Conservation (phyloP, 2,113 vertebrate species). For the Hirundichthys speculiger region DNA sequence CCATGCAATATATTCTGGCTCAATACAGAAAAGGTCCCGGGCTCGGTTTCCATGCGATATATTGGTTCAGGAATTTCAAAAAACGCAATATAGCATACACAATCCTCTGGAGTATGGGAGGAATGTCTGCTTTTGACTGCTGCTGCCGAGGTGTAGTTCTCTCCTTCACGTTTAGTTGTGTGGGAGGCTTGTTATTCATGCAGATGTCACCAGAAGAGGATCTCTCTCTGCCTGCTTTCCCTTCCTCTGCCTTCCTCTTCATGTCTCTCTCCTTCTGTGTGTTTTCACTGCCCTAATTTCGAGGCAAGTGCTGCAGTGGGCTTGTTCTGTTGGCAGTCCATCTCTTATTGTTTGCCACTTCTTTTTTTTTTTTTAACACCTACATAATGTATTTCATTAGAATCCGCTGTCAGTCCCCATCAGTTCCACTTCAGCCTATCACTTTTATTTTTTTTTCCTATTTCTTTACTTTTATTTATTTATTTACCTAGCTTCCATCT, state of each 20-base stretch:
- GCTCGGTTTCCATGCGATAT: constrained; percentile 11
- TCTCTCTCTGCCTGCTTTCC: background rate
- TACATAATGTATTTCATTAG: constrained; percentile 79
- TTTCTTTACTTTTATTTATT: constrained; percentile 19
- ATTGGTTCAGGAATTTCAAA: constrained; percentile 13
- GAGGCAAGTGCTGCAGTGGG: constrained; percentile 37
- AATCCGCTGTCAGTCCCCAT: constrained; percentile 66
- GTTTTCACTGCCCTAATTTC: constrained; percentile 52
- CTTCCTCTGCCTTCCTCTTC: constrained; percentile 5
- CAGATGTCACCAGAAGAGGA: constrained; percentile 61
- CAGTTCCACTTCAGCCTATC: constrained; percentile 63
- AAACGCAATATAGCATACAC: constrained; percentile 8
- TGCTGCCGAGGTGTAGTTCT: constrained; percentile 61
- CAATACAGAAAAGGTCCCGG: background rate
- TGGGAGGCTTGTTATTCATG: constrained; percentile 70
- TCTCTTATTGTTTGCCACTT: constrained; percentile 64
- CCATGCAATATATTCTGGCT: background rate
- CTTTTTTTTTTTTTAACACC: constrained; percentile 76
- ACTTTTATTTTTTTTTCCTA: constrained; percentile 12
- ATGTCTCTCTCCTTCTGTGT: constrained; percentile 11
- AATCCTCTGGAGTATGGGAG: constrained; percentile 4
- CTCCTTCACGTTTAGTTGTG: constrained; percentile 60
- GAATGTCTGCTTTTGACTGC: constrained; percentile 31
- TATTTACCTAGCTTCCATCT: constrained; percentile 34
- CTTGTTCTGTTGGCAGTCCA: constrained; percentile 42